Percentiles rank a stretch among this genome's conserved stretches.
Conservation (phyloP, 2,113 vertebrate genomes). For the Capreolus pygargus region DNA sequence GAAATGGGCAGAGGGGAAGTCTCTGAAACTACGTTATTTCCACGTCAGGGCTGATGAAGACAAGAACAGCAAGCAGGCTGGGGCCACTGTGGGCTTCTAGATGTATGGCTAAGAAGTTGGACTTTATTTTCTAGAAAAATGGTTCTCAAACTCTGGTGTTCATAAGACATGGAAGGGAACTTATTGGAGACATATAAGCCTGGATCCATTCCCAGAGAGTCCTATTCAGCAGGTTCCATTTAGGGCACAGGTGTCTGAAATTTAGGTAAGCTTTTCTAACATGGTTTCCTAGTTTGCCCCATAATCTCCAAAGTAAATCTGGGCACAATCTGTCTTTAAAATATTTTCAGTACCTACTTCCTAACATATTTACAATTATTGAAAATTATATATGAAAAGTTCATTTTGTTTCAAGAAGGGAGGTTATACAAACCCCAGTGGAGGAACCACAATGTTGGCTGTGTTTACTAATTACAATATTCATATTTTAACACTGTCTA, state of each 20-base stretch:
- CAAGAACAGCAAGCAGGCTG: background rate
- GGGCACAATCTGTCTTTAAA: background rate
- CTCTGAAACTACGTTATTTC: background rate
- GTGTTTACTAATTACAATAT: background rate
- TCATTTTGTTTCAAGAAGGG: background rate
- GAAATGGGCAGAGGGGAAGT: background rate
- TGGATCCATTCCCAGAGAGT: background rate
- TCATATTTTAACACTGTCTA: background rate
- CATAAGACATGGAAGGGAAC: background rate
- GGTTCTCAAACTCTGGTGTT: background rate
- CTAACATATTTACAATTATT: background rate
- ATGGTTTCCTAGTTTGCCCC: background rate
- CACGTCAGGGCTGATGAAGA: background rate
- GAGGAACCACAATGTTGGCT: background rate
- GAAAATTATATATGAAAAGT: background rate
- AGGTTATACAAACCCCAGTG: background rate
- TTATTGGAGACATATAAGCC: background rate
- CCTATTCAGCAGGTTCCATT: background rate
- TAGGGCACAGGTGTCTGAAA: background rate
- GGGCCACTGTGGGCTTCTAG: background rate
- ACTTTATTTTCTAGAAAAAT: background rate
- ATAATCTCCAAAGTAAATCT: background rate
- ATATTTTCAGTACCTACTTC: background rate
- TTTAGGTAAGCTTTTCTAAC: background rate
- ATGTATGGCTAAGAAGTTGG: background rate